Conservation (phyloP, 2,113 vertebrate species). For the Scalopus aquaticus region DNA sequence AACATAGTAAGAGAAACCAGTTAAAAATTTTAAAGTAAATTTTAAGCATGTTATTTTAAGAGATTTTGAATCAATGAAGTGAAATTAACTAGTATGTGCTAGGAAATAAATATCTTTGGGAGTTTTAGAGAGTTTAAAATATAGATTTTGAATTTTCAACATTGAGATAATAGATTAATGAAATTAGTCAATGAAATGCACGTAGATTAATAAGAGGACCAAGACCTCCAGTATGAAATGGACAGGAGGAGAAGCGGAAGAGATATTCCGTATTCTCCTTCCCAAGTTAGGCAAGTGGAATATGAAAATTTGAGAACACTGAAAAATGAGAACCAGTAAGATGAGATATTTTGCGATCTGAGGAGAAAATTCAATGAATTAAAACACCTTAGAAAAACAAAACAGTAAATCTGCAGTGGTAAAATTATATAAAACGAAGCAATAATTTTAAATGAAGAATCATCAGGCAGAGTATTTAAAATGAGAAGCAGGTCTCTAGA, state of each 20-base stretch:
- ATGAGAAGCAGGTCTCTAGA: neutral
- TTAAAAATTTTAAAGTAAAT: neutral
- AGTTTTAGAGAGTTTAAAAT: neutral
- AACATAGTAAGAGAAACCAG: neutral
- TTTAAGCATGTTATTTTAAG: neutral
- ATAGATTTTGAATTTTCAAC: neutral
- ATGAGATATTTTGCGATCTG: neutral
- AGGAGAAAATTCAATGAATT: neutral
- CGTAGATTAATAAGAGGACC: neutral
- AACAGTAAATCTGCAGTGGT: neutral
- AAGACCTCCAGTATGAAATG: neutral
- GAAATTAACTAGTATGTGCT: conserved; percentile 1
- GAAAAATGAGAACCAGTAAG: neutral
- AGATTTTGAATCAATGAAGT: neutral
- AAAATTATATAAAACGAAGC: neutral
- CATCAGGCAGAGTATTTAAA: conserved; percentile 1
- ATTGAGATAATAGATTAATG: neutral
- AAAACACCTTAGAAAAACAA: neutral
- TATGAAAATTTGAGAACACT: neutral
- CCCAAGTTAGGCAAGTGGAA: neutral
- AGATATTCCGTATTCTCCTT: neutral
- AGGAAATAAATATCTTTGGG: neutral
- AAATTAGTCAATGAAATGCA: neutral
- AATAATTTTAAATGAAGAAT: neutral
- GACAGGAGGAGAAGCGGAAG: neutral